These are phyloP conservation scores for Euura saliciscinereae DNA, from an alignment of 1,140 invertebrate species.

Conservation along the genomic window DNA sequence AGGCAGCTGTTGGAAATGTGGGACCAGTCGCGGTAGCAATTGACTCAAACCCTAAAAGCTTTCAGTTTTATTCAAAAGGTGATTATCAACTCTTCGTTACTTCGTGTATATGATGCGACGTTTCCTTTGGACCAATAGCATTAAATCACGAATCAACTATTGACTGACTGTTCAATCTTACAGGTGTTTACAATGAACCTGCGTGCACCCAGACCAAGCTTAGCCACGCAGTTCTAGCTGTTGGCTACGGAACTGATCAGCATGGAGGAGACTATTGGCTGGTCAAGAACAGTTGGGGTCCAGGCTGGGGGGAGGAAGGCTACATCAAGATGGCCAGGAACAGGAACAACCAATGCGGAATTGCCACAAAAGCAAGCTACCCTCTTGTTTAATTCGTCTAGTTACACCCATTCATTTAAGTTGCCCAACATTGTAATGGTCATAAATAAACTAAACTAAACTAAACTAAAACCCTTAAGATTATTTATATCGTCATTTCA, in stretches of 20 bases:
- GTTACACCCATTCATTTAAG: too few relatives aligned
- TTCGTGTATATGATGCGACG: too few relatives aligned
- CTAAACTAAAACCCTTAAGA: too few relatives aligned
- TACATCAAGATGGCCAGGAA: conserved; percentile 92
- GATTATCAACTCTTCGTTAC: too few relatives aligned
- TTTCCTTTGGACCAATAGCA: too few relatives aligned
- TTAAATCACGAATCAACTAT: too few relatives aligned
- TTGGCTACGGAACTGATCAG: conserved; percentile 80
- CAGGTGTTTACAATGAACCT: conserved; percentile 73
- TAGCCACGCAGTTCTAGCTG: conserved; percentile 88
- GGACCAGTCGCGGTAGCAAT: conserved; percentile 91
- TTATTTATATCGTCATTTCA: too few relatives aligned
- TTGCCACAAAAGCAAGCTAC: conserved; percentile 83
- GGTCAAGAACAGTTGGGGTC: conserved; percentile 87
- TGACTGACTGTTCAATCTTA: conserved; percentile 24
- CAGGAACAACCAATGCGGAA: conserved; percentile 86
- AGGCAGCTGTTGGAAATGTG: conserved; percentile 80
- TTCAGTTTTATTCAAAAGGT: conserved; percentile 81
- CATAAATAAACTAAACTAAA: too few relatives aligned
- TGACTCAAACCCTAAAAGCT: conserved; percentile 81
- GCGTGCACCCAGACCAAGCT: conserved; percentile 74
- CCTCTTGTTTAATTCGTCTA: conserved; percentile 85
- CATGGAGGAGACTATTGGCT: conserved; percentile 78
- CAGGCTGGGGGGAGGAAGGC: conserved; percentile 82
- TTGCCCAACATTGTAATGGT: too few relatives aligned